A percentile compares a stretch with the other conserved stretches of the same genome.
phyloP scores from a whole-genome alignment of 2,888 invertebrate species.

The Eumerus sabulonum region DNA sequence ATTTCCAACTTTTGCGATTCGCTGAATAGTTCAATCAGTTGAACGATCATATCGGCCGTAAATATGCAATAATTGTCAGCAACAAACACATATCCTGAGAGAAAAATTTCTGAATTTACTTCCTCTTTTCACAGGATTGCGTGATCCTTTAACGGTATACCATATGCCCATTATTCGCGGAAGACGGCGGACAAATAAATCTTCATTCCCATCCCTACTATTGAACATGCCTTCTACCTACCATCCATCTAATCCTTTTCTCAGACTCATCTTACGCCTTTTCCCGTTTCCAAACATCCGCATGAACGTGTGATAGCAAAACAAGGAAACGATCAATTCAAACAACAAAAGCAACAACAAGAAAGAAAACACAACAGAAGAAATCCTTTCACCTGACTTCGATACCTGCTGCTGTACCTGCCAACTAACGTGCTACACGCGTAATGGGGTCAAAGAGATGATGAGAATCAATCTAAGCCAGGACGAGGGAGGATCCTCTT shows the following conservation, averaged over 20 bases:
- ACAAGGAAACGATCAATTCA: constrained; percentile 59
- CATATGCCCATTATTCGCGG: constrained; percentile 47
- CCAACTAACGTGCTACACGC: constrained; percentile 37
- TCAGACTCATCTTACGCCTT: constrained; percentile 51
- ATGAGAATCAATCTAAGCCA: constrained; percentile 54
- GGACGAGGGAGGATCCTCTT: constrained; percentile 39
- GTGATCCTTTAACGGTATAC: constrained; percentile 60
- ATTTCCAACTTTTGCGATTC: too few species aligned
- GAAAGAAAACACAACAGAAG: constrained; percentile 51
- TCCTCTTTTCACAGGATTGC: constrained; percentile 55
- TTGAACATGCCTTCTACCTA: constrained; percentile 1
- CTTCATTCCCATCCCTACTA: constrained; percentile 28
- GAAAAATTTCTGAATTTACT: too few species aligned
- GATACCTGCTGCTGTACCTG: constrained; percentile 62
- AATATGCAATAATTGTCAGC: too few species aligned
- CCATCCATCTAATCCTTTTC: constrained; percentile 63
- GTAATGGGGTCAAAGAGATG: constrained; percentile 40
- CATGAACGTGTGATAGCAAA: constrained; percentile 63
- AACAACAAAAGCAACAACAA: constrained; percentile 16
- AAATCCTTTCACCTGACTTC: constrained; percentile 67
- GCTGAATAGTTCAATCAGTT: too few species aligned
- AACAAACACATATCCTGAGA: too few species aligned
- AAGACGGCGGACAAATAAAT: constrained; percentile 18
- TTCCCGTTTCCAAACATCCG: constrained; percentile 44
- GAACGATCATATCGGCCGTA: too few species aligned